A percentile compares a stretch with the other conserved stretches of the same genome.
phyloP scores from a whole-genome alignment of 2,113 vertebrate species.

The Apodemus sylvaticus region DNA sequence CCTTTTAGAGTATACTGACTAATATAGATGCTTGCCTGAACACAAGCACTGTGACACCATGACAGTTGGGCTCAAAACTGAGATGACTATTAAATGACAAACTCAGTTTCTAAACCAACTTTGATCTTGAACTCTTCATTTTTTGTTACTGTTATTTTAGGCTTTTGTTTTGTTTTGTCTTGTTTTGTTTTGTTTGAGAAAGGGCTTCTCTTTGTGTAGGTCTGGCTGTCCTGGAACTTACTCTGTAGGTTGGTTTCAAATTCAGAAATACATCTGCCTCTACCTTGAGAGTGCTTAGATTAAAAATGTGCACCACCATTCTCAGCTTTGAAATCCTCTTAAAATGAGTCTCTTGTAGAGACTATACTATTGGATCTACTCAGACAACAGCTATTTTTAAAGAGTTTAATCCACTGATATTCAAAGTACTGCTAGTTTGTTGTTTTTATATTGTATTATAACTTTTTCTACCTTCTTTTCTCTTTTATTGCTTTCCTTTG shows the following conservation, averaged over 20 bases:
- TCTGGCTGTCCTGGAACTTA: not conserved
- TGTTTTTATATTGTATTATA: not conserved
- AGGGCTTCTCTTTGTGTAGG: not conserved
- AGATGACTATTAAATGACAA: not conserved
- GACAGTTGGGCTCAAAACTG: not conserved
- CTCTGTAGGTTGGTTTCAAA: not conserved
- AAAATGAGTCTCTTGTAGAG: not conserved
- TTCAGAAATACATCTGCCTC: not conserved
- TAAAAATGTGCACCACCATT: not conserved
- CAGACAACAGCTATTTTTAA: not conserved
- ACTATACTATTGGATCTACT: not conserved
- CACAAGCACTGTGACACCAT: not conserved
- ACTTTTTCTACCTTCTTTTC: not conserved
- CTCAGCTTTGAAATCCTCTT: not conserved
- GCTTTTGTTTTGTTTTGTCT: not conserved
- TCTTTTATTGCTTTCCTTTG: not conserved
- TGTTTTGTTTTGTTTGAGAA: not conserved
- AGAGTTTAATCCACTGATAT: not conserved
- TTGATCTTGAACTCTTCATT: not conserved
- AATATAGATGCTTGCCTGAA: not conserved
- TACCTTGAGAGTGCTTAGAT: not conserved
- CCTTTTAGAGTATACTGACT: not conserved
- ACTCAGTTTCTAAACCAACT: not conserved
- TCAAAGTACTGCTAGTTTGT: not conserved
- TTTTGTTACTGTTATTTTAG: not conserved